Evolutionary conservation across 2,113 vertebrate species (phyloP).

Genomic region (Saguinus imperator): DNA sequence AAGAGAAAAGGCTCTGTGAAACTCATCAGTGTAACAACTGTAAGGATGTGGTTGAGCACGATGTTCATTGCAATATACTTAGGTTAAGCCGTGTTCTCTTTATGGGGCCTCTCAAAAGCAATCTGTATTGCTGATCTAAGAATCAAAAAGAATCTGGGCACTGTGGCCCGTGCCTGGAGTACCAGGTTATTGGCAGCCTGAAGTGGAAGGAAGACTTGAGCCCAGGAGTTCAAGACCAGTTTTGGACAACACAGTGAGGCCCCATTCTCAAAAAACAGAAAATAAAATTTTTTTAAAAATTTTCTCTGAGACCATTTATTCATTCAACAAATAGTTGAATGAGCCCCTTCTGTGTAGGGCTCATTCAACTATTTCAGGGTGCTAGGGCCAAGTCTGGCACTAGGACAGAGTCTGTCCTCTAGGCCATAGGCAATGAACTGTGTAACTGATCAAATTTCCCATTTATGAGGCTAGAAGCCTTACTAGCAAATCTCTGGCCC

Average conservation of each 20-base stretch:
- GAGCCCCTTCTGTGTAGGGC: neutral
- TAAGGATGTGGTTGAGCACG: neutral
- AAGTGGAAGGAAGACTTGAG: neutral
- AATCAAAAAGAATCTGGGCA: neutral
- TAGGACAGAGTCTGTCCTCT: neutral
- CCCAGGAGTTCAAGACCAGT: neutral
- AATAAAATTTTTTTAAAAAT: neutral
- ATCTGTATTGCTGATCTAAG: neutral
- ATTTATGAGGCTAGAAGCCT: neutral
- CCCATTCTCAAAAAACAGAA: neutral
- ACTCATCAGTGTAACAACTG: neutral
- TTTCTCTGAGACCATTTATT: slow-evolving; percentile 2
- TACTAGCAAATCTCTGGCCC: neutral
- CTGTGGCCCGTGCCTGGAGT: neutral
- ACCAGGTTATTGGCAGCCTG: neutral
- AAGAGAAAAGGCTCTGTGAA: neutral
- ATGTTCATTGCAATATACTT: neutral
- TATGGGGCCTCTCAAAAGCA: neutral
- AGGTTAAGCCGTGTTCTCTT: neutral
- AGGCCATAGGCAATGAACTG: neutral
- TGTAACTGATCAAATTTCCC: neutral
- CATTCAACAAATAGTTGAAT: neutral
- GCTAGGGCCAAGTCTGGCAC: neutral
- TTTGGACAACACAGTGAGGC: neutral
- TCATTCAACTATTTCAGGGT: no score